A percentile compares a stretch with the other conserved stretches of the same genome.
These are phyloP conservation scores for Acestrorhynchus altus DNA, from an alignment of 2,797 vertebrate species.

Conservation along the genomic window DNA sequence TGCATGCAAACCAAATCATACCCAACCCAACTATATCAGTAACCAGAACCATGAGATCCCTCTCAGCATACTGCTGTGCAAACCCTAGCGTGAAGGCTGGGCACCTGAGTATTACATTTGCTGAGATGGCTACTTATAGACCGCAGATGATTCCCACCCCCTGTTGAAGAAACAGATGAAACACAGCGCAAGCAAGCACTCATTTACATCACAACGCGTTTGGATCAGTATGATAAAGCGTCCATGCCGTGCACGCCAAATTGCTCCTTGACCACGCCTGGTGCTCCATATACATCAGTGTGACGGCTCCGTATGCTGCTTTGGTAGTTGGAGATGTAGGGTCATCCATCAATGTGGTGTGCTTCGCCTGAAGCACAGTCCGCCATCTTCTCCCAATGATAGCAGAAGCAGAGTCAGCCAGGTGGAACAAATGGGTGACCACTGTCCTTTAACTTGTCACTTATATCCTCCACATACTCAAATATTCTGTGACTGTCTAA, in stretches of 20 bases:
- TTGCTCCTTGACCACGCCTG: constrained; percentile 42
- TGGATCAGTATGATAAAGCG: constrained; percentile 38
- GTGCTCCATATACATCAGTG: constrained; percentile 34
- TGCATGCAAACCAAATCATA: not conserved
- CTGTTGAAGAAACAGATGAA: constrained; percentile 11
- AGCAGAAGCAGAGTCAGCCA: constrained; percentile 39
- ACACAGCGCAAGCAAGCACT: not conserved
- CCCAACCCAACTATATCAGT: not conserved
- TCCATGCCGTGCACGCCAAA: constrained; percentile 27
- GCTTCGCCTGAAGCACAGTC: constrained; percentile 10
- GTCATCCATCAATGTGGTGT: constrained; percentile 46
- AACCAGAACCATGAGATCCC: not conserved
- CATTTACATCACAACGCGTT: constrained; percentile 35
- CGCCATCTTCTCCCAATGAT: constrained; percentile 16
- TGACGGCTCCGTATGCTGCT: constrained; percentile 43
- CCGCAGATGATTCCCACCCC: not conserved
- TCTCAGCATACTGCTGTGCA: not conserved
- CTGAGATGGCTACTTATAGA: not conserved
- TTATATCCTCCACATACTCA: constrained; percentile 11
- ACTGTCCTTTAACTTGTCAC: constrained; percentile 33
- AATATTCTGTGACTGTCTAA: not conserved
- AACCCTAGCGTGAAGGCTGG: not conserved
- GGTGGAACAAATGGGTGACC: constrained; percentile 53
- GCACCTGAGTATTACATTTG: constrained; percentile 5
- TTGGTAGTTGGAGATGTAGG: constrained; percentile 28